Conservation (phyloP, 2,113 vertebrate species). For the Opisthocomus hoazin region DNA sequence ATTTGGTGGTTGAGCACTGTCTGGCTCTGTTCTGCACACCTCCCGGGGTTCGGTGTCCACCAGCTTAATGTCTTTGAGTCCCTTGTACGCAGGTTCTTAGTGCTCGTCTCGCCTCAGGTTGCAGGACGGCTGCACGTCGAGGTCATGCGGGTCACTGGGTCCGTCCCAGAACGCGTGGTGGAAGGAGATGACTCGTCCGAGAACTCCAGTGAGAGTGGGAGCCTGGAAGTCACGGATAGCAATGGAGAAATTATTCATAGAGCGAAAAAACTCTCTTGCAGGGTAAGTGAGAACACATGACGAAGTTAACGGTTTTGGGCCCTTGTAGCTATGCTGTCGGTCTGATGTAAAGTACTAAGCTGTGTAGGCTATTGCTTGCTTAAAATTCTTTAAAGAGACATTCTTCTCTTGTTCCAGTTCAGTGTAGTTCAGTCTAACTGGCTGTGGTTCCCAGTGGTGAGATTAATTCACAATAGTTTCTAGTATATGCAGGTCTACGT, state of each 20-base stretch:
- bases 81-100: neutral
- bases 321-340: neutral
- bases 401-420: neutral
- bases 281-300: constrained; percentile 70
- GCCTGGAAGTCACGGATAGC: constrained; percentile 87
- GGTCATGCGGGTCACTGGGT: constrained; percentile 87
- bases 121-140: constrained; percentile 92
- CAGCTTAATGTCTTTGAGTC: neutral
- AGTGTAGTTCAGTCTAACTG: neutral
- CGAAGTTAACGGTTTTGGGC: neutral
- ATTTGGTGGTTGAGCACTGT: neutral
- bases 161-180: constrained; percentile 81
- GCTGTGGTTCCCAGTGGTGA: neutral
- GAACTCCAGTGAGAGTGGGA: constrained; percentile 95
- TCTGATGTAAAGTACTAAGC: neutral
- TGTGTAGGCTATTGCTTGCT: neutral
- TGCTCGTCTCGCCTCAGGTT: constrained; percentile 72
- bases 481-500: neutral
- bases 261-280: constrained; percentile 89
- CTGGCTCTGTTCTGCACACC: neutral
- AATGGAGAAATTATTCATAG: constrained; percentile 89
- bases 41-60: neutral
- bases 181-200: constrained; percentile 94
- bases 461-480: neutral
- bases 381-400: neutral